Base-by-base conservation (phyloP, 64 coral and sea anemone genomes). In the Montipora capricornis region DNA sequence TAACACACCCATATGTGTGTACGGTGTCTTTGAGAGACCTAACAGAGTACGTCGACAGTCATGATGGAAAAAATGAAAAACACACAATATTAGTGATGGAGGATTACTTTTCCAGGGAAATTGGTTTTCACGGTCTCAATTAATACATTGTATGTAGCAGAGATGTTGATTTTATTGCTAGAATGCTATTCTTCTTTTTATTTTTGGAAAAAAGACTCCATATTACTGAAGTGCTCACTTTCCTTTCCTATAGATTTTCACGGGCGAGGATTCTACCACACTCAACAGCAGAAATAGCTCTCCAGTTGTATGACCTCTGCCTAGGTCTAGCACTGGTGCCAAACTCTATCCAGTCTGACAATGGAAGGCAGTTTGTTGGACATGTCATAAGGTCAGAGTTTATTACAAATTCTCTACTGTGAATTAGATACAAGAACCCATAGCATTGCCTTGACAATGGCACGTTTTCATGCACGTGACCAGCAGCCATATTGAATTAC, bases 301-400 rank as follows among this genome's bases (percentile, higher is more conserved):
- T 49, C 15, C 37, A 47, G 37, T 49, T 79, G 77, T 79, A 79
- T 49, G 37, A 44, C 37, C 77, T 79, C 14, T 79, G 77, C 49
- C 12, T 79, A 37, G 77, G 49, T 16, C 15, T 79, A 47, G 77
- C 77, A 16, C 29, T 79, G 29, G 77, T 79, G 37, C 77, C 77
- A 4, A 47, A 44, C n/a, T 16, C 37, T 26, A 49, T 79, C 37
- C 77, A 79, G 49, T 20, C 77, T 20, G 77, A 79, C 29, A 79
- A 79, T 12, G 77, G 77, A 17, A 79, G 29, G 45, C 29, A 79
- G 20, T 79, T 79, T 79, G 77, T 79, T 44, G 16, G 29, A 13
- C 77, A 79, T 79, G 20, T 79, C 16, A 37, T 79, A 79, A 24
- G 77, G 77, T 79, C 45, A 24, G 77, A 10, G 12, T 4, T 79